Conservation (phyloP, 2,113 vertebrate species). For the Pachyramphus minor region DNA sequence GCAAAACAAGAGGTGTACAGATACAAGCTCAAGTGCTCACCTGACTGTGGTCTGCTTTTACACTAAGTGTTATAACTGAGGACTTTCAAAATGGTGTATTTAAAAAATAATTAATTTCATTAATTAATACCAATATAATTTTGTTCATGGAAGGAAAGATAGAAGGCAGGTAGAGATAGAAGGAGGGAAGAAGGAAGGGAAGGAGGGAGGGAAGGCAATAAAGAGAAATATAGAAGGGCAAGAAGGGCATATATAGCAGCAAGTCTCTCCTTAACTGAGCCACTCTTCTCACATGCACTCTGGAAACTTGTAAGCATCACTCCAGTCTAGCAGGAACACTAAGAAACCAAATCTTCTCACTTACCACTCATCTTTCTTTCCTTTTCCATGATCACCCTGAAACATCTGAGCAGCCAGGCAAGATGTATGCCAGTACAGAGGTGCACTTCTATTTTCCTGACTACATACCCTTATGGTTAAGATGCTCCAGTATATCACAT, state of each 20-base stretch:
- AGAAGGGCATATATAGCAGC: not conserved
- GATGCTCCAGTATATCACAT: conserved; percentile 78
- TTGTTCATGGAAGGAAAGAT: not conserved
- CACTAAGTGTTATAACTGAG: not conserved
- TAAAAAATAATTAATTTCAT: not conserved
- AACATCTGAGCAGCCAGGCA: not conserved
- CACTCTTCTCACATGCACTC: not conserved
- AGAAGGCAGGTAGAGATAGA: too few relatives aligned
- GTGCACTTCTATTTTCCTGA: not conserved
- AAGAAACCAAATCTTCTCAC: not conserved
- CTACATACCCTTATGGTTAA: conserved; percentile 79
- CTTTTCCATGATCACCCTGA: not conserved
- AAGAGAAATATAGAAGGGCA: not conserved
- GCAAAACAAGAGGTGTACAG: not conserved
- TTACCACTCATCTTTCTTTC: not conserved
- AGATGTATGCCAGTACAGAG: not conserved
- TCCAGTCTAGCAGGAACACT: not conserved
- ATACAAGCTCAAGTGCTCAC: not conserved
- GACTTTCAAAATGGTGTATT: not conserved
- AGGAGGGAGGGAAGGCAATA: not conserved
- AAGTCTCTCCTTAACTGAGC: not conserved
- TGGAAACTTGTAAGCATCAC: not conserved
- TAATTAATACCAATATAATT: not conserved
- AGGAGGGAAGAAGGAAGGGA: not conserved
- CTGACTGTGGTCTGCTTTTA: not conserved